Percentiles rank a stretch among this genome's conserved stretches.
Evolutionary conservation across 2,113 vertebrate genomes (phyloP).

Genomic region (Corythornis cristatus): DNA sequence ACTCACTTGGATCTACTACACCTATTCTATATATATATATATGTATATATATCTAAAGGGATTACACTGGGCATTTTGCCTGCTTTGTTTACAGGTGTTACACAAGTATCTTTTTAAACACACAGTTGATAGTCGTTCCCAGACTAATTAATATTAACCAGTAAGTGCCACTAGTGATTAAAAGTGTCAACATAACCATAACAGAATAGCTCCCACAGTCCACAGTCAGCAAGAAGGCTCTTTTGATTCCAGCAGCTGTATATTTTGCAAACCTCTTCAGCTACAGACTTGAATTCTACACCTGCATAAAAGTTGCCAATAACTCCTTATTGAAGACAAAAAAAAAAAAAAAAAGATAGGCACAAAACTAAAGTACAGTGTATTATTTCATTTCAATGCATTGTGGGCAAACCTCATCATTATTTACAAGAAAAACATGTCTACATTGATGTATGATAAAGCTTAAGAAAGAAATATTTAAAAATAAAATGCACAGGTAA

Average conservation of each 20-base stretch:
- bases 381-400: constrained; percentile 52
- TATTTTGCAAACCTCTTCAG: constrained; percentile 43
- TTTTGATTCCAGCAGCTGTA: constrained; percentile 26
- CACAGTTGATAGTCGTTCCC: neutral
- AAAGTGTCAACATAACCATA: neutral
- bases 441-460: constrained; percentile 38
- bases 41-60: neutral
- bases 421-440: constrained; percentile 62
- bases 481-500: constrained; percentile 52
- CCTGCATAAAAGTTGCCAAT: constrained; percentile 6
- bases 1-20: constrained; percentile 31
- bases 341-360: constrained; percentile 44
- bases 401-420: constrained; percentile 31
- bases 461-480: constrained; percentile 23
- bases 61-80: neutral
- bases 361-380: constrained; percentile 46
- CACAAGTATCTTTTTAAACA: constrained; percentile 35
- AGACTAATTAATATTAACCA: constrained; percentile 28
- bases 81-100: constrained; percentile 34
- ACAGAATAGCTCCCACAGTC: neutral
- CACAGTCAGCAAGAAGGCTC: constrained; percentile 10
- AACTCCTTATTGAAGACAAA: constrained; percentile 23
- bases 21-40: neutral
- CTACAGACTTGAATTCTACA: constrained; percentile 14
- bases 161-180: constrained; percentile 47